A percentile compares a stretch with the other conserved stretches of the same genome.
Evolutionary conservation across 23 tunicate genomes (phyloP).

Genomic region (Trididemnum clinides): DNA sequence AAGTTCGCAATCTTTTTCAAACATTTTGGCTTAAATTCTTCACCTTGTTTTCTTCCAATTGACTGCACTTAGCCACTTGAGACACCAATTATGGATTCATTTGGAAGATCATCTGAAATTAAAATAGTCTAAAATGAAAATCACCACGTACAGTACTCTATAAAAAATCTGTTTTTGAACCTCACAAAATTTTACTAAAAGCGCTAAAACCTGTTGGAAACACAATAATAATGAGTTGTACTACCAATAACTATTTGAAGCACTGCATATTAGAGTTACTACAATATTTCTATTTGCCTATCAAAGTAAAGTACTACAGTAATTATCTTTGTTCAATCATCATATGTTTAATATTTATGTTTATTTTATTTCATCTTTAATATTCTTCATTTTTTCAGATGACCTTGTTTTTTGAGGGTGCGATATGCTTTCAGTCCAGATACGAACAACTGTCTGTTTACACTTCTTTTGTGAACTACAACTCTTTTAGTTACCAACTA

Average conservation of each 20-base stretch:
- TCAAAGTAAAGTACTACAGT: background rate
- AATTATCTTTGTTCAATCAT: background rate
- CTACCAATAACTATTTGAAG: too few species aligned
- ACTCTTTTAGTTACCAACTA: background rate
- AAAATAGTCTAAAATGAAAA: too few species aligned
- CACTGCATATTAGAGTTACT: too few species aligned
- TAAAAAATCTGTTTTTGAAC: too few species aligned
- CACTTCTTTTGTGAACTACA: background rate
- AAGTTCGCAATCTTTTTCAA: too few species aligned
- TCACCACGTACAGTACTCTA: too few species aligned
- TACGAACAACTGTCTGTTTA: background rate
- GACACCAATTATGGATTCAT: background rate
- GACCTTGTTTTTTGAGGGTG: background rate
- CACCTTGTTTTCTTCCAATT: background rate
- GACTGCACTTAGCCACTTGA: background rate
- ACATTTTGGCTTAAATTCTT: background rate
- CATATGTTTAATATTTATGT: background rate
- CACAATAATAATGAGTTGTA: too few species aligned
- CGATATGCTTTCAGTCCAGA: background rate
- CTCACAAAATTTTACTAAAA: too few species aligned
- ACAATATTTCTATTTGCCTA: background rate
- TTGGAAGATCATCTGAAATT: background rate
- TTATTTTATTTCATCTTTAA: background rate
- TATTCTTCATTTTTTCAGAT: background rate
- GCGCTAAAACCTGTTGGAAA: too few species aligned